A percentile compares a stretch with the other conserved stretches of the same genome.
phyloP scores from a whole-genome alignment of 2,113 vertebrate genomes.

The Sporophila hypoxantha region DNA sequence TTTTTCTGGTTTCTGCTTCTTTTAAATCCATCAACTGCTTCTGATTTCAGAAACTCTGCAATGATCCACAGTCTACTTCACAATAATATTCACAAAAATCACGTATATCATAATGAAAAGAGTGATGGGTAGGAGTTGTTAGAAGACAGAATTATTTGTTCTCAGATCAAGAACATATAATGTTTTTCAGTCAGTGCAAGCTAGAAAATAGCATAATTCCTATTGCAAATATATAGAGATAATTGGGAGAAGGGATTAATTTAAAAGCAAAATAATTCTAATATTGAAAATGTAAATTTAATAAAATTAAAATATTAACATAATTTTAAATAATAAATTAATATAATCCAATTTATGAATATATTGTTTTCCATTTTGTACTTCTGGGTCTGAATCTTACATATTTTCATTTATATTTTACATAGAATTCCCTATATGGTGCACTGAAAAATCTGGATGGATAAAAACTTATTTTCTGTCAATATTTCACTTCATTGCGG shows the following conservation, averaged over 20 bases:
- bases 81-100: not conserved
- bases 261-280: not conserved
- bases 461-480: not conserved
- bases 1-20: conserved; percentile 1
- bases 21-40: not conserved
- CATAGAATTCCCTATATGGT: not conserved
- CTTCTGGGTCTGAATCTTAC: not conserved
- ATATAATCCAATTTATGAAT: not conserved
- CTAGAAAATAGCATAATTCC: not conserved
- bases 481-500: not conserved
- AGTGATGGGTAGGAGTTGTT: not conserved
- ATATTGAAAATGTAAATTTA: not conserved
- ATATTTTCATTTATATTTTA: not conserved
- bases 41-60: not conserved
- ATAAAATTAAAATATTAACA: not conserved
- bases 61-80: not conserved
- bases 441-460: not conserved
- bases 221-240: not conserved
- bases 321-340: not conserved
- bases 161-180: not conserved
- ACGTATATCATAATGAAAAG: not conserved
- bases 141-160: not conserved
- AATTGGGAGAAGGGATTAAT: not conserved
- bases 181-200: not conserved
- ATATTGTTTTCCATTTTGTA: not conserved